Percentiles rank a stretch among this genome's conserved stretches.
These are phyloP conservation scores for Halichoerus grypus DNA, from an alignment of 2,113 vertebrate genomes.

Conservation along the genomic window DNA sequence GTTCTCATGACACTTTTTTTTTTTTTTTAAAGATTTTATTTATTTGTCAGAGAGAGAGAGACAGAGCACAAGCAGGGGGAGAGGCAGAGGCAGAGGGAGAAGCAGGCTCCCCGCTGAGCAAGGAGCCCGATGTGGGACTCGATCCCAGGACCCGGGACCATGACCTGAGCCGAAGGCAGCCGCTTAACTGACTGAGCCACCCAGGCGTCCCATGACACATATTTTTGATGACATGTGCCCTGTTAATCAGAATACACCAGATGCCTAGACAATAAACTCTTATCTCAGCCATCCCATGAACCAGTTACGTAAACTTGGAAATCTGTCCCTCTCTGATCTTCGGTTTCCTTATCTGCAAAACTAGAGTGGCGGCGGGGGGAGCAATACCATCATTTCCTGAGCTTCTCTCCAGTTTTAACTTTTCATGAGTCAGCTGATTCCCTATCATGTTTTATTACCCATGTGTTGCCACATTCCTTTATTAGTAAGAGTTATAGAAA, in stretches of 20 bases:
- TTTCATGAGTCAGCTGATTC: not conserved
- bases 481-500: not conserved
- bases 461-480: not conserved
- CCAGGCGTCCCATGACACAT: too few species aligned
- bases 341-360: not conserved
- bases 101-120: too few species aligned
- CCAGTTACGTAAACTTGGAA: not conserved
- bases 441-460: not conserved
- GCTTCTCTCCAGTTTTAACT: not conserved
- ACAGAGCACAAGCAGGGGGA: too few species aligned
- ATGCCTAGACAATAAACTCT: not conserved
- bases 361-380: not conserved
- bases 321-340: not conserved
- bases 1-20: not conserved
- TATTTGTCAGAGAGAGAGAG: too few species aligned
- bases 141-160: too few species aligned
- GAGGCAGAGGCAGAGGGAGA: too few species aligned
- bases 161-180: too few species aligned
- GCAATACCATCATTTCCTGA: not conserved
- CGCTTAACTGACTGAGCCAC: too few species aligned
- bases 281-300: not conserved
- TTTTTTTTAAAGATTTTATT: not conserved
- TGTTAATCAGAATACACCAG: not conserved
- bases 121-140: too few species aligned
- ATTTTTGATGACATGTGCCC: not conserved